Conservation (phyloP, 2,888 invertebrate genomes). For the Agelastica alni region DNA sequence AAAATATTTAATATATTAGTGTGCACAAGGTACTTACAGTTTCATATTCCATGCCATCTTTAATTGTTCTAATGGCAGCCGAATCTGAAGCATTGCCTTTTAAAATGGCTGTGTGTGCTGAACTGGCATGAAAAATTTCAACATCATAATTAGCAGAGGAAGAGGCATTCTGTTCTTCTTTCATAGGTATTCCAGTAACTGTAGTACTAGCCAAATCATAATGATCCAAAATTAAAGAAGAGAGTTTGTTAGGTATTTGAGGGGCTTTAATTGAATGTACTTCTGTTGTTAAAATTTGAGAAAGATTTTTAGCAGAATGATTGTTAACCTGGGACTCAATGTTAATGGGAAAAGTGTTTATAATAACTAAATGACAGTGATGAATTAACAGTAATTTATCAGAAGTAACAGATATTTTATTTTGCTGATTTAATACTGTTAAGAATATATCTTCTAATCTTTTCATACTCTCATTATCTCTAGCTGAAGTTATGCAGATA, state of each 20-base stretch:
- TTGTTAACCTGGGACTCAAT: slow-evolving; percentile 77
- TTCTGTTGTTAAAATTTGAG: slow-evolving; percentile 74
- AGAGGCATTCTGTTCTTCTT: slow-evolving; percentile 98
- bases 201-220: slow-evolving; percentile 94
- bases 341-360: slow-evolving; percentile 86
- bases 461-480: slow-evolving; percentile 85
- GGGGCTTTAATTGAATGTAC: slow-evolving; percentile 81
- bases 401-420: slow-evolving; percentile 67
- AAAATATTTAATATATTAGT: too few relatives aligned
- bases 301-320: slow-evolving; percentile 72
- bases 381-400: slow-evolving; percentile 76
- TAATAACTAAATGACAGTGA: slow-evolving; percentile 86
- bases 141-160: slow-evolving; percentile 99
- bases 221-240: slow-evolving; percentile 79
- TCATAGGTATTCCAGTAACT: slow-evolving; percentile 96
- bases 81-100: slow-evolving; percentile 67
- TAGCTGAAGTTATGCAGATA: slow-evolving; percentile 87
- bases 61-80: slow-evolving; percentile 66
- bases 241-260: slow-evolving; percentile 72
- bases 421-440: slow-evolving; percentile 80
- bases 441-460: slow-evolving; percentile 86
- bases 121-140: slow-evolving; percentile 88
- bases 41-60: slow-evolving; percentile 77
- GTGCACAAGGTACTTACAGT: slow-evolving; percentile 67
- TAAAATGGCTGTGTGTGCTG: slow-evolving; percentile 82